A percentile compares a stretch with the other conserved stretches of the same genome.
These are phyloP conservation scores for Rynchops niger DNA, from an alignment of 2,113 vertebrate genomes.

Conservation along the genomic window DNA sequence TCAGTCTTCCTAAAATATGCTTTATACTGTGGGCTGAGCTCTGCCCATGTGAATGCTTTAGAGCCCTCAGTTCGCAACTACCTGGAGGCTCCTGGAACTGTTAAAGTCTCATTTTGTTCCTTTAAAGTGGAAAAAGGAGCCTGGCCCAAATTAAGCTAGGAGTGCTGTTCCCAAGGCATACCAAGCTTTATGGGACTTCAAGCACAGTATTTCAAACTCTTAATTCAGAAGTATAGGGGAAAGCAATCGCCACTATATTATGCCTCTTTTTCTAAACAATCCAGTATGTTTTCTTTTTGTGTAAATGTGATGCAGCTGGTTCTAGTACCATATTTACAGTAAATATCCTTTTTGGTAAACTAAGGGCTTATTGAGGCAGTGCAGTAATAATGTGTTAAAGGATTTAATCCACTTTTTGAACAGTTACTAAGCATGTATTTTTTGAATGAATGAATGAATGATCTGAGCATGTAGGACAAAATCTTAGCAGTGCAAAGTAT, in stretches of 20 bases:
- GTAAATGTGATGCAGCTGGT: conserved; percentile 77
- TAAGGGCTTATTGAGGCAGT: conserved; percentile 48
- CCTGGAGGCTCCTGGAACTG: conserved; percentile 61
- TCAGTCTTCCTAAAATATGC: background rate
- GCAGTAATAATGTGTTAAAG: conserved; percentile 48
- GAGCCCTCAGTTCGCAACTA: conserved; percentile 27
- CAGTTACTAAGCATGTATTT: conserved; percentile 8
- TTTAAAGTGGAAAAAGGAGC: conserved; percentile 74
- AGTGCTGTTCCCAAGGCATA: conserved; percentile 73
- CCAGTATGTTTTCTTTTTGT: conserved; percentile 70
- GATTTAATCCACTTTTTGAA: conserved; percentile 54
- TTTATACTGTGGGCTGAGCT: background rate
- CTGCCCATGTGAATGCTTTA: background rate
- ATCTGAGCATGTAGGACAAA: conserved; percentile 3
- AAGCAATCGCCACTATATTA: conserved; percentile 70
- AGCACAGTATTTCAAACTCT: conserved; percentile 74
- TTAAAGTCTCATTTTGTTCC: conserved; percentile 68
- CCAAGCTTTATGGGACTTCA: conserved; percentile 78
- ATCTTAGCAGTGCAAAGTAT: background rate
- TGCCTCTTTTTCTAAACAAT: conserved; percentile 74
- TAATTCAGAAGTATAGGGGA: conserved; percentile 73
- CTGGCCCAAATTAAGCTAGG: conserved; percentile 77
- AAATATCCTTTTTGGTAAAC: conserved; percentile 68
- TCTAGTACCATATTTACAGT: conserved; percentile 65
- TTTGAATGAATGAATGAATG: conserved; percentile 11